A percentile compares a stretch with the other conserved stretches of the same genome.
phyloP scores from a whole-genome alignment of 2,113 vertebrate species.

The Promerops cafer region DNA sequence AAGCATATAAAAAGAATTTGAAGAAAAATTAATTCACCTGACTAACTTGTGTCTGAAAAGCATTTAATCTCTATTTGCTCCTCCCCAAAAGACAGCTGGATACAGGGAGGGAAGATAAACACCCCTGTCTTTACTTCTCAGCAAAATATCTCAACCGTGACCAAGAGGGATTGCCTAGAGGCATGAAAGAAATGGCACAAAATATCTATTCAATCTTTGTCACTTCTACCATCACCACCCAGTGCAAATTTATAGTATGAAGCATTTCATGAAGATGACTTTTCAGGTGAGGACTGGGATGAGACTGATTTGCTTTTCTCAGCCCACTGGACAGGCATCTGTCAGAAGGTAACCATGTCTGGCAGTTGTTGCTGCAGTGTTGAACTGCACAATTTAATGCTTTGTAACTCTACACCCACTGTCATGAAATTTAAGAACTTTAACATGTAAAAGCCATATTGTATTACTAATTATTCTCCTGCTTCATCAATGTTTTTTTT shows the following conservation, averaged over 20 bases:
- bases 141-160: conserved; percentile 1
- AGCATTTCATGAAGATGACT: not conserved
- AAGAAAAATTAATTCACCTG: not conserved
- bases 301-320: not conserved
- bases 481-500: not conserved
- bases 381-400: not conserved
- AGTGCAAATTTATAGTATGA: not conserved
- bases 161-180: conserved; percentile 2
- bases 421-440: not conserved
- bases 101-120: conserved; percentile 22
- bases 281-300: not conserved
- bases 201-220: conserved; percentile 4
- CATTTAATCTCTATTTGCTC: conserved; percentile 28
- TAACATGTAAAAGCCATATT: not conserved
- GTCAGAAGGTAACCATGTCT: not conserved
- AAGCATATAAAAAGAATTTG: not conserved
- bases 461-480: not conserved
- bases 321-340: not conserved
- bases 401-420: not conserved
- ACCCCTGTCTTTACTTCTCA: not conserved
- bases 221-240: not conserved
- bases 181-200: not conserved
- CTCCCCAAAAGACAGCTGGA: not conserved
- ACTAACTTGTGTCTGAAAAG: not conserved
- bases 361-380: not conserved